Evolutionary conservation across 2,113 vertebrate genomes (phyloP).

Genomic region (Labeo rohita): DNA sequence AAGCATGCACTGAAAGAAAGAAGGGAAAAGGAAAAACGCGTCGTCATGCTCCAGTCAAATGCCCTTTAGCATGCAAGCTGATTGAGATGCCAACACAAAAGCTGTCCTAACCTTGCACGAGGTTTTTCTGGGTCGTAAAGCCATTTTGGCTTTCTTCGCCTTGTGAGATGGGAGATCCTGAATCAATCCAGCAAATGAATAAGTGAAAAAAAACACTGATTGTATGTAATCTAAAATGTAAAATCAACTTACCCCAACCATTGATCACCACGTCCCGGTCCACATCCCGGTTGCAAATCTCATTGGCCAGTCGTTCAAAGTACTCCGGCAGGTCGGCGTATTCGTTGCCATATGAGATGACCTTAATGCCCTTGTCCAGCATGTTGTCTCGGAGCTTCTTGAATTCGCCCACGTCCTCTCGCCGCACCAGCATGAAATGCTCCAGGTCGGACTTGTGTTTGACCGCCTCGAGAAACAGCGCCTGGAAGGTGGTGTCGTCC

Average conservation of each 20-base stretch:
- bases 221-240: not conserved
- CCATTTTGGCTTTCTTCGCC: conserved; percentile 71
- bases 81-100: conserved; percentile 47
- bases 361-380: conserved; percentile 97
- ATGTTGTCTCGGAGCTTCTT: conserved; percentile 96
- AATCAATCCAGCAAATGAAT: conserved; percentile 14
- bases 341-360: conserved; percentile 92
- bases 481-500: conserved; percentile 97
- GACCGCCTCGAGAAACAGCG: conserved; percentile 93
- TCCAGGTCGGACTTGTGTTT: conserved; percentile 95
- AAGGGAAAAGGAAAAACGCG: not conserved
- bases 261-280: conserved; percentile 74
- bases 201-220: not conserved
- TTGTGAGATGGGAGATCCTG: conserved; percentile 71
- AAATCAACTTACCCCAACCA: conserved; percentile 59
- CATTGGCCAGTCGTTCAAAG: conserved; percentile 86
- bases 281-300: conserved; percentile 82
- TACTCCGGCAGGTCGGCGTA: conserved; percentile 91
- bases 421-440: conserved; percentile 95
- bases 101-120: conserved; percentile 73
- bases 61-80: conserved; percentile 7
- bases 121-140: conserved; percentile 72
- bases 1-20: conserved; percentile 61
- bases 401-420: conserved; percentile 91
- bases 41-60: conserved; percentile 14